Conservation (phyloP, 2,113 vertebrate species). For the Notothenia coriiceps region DNA sequence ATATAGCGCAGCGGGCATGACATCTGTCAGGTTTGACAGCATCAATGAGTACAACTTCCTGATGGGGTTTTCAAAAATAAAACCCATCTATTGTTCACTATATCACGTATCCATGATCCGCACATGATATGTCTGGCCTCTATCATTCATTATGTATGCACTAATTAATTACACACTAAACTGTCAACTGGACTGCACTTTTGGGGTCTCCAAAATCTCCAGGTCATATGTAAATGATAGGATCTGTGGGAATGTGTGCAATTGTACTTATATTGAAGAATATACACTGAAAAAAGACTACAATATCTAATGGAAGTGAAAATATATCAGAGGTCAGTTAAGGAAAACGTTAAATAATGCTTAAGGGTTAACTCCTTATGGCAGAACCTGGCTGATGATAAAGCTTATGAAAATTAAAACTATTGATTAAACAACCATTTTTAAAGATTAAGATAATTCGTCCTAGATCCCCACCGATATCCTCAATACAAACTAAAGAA, state of each 20-base stretch:
- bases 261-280: not conserved
- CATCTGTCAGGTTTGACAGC: not conserved
- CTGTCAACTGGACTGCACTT: not conserved
- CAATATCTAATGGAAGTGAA: not conserved
- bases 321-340: not conserved
- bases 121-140: not conserved
- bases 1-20: constrained; percentile 7
- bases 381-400: not conserved
- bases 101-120: not conserved
- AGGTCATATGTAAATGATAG: not conserved
- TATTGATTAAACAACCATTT: not conserved
- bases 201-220: not conserved
- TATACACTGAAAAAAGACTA: not conserved
- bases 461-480: too few species aligned
- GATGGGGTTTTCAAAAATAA: constrained; percentile 57
- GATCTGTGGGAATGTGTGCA: not conserved
- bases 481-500: not conserved
- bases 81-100: not conserved
- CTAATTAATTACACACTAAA: not conserved
- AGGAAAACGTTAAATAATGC: too few species aligned
- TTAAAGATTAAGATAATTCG: too few species aligned
- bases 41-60: constrained; percentile 18
- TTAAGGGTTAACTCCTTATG: not conserved
- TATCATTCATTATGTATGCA: not conserved
- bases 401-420: not conserved